phyloP scores from a whole-genome alignment of 2,888 invertebrate species.

The Eupithecia vulgata region DNA sequence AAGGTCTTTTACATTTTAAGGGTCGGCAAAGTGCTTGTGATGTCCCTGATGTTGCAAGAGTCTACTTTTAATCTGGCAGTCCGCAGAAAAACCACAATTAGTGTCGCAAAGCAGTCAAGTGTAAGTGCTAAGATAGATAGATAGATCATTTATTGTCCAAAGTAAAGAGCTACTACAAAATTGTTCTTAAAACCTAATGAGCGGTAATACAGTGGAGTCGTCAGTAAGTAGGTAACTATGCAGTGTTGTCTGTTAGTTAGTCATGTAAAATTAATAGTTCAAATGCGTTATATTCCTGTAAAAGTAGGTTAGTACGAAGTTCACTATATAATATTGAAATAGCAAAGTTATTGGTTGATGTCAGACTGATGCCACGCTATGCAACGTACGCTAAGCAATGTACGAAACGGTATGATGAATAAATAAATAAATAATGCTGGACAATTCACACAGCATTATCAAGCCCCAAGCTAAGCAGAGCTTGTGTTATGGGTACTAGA shows the following conservation, averaged over 20 bases:
- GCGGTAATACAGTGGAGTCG: no score
- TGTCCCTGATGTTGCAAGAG: not conserved
- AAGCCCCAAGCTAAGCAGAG: no score
- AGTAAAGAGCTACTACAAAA: no score
- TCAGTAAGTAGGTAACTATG: not conserved
- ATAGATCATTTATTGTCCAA: no score
- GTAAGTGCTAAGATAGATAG: no score
- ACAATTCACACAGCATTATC: no score
- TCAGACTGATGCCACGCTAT: no score
- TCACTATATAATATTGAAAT: not conserved
- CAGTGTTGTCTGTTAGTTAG: not conserved
- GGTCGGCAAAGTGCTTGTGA: not conserved
- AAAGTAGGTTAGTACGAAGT: not conserved
- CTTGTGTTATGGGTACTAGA: no score
- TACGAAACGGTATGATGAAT: no score
- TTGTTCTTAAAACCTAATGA: no score
- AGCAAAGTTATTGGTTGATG: not conserved
- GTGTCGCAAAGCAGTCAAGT: not conserved
- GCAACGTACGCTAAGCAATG: no score
- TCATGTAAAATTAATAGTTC: not conserved
- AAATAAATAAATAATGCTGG: no score
- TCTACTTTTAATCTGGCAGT: not conserved
- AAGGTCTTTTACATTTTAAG: not conserved
- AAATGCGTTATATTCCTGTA: not conserved
- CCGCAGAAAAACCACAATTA: not conserved